These are phyloP conservation scores for Cephalotes varians DNA, from an alignment of 2,888 invertebrate species.

Conservation along the genomic window DNA sequence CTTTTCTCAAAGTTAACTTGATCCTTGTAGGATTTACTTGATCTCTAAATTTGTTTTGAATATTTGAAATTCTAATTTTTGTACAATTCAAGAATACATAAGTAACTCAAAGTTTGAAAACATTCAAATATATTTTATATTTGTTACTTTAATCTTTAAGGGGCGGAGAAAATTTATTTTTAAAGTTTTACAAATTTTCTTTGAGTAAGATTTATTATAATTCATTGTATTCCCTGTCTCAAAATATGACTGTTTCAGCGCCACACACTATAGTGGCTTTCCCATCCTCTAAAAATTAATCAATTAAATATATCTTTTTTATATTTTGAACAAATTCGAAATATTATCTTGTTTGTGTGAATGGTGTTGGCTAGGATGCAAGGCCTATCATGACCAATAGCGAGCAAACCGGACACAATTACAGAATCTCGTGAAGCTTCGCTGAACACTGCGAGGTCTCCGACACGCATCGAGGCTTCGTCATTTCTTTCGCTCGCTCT, in stretches of 20 bases:
- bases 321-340: conserved; percentile 1
- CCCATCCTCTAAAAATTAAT: too few relatives aligned
- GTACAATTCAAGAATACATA: not conserved
- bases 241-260: too few relatives aligned
- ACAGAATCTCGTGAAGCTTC: conserved; percentile 83
- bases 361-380: not conserved
- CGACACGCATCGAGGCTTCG: conserved; percentile 83
- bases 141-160: not conserved
- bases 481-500: conserved; percentile 7
- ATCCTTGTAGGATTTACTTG: too few relatives aligned
- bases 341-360: conserved; percentile 7
- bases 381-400: conserved; percentile 42
- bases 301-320: too few relatives aligned
- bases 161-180: too few relatives aligned
- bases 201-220: too few relatives aligned
- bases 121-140: not conserved
- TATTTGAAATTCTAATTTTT: not conserved
- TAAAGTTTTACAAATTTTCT: too few relatives aligned
- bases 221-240: too few relatives aligned
- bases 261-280: too few relatives aligned
- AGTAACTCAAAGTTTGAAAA: not conserved
- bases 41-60: too few relatives aligned
- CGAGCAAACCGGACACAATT: conserved; percentile 84
- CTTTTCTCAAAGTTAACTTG: too few relatives aligned
- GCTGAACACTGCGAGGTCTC: conserved; percentile 84